Evolutionary conservation across 2,888 invertebrate genomes (phyloP), one percentile per base, ranked within the genome.

Genomic region (Trileptium ribeirensis): DNA sequence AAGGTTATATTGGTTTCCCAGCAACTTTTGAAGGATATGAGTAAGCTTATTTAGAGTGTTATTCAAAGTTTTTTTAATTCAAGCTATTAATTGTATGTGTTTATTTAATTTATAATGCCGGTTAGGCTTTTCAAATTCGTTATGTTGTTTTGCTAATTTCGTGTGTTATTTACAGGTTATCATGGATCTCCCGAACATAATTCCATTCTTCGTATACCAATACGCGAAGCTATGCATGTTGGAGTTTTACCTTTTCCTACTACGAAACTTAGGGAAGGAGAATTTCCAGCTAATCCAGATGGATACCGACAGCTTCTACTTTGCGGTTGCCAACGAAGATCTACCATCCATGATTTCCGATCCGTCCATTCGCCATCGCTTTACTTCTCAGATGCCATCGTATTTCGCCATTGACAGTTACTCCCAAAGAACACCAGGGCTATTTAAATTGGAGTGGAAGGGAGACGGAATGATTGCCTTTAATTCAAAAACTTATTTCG

Each of bases 381-480:
- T 15, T n/a, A 29, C 29, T 19, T 8, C 15, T 8, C 33, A 70
- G 8, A 70, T 33, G 64, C 64, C 29, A 19, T 33, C 29, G 31
- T 70, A 19, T 70, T 8, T 70, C 8, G 70, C 70, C 15, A 8
- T 70, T 8, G 36, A 31, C 8, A 36, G 36, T 19, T 70, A 19
- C 36, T 31, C 29, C 31, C 70, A 70, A 29, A 31, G 70, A 70
- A 70, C 70, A 70, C 70, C 70, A 33, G 70, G 70, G 8, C 29
- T 70, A 29, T 70, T 70, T 29, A 70, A 70, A 70, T 8, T 70
- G 15, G 70, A 70, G 70, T 70, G 70, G 70, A 36, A 70, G 36
- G 70, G 70, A 70, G 31, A 8, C 15, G 70, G 70, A 70, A 70
- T 70, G 70, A 70, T 70, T 19, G 70, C 70, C 33, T 36, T 70